Evolutionary conservation across 2,888 invertebrate species (phyloP), one percentile per base, ranked within the genome.

Genomic region (Cosmia trapezina): DNA sequence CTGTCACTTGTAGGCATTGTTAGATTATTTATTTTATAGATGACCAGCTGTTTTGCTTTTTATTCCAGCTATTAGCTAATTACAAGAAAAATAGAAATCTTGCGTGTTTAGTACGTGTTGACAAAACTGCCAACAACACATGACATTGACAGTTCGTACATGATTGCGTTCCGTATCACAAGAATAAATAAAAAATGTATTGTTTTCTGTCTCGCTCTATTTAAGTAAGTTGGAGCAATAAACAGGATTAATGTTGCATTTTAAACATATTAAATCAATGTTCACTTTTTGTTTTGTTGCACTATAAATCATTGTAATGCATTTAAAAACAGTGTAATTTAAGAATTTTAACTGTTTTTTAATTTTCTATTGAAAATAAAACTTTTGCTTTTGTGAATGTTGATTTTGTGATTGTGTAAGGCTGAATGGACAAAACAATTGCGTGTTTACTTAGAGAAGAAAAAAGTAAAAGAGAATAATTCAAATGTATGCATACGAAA

Each of bases 1-100:
- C 97, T 98, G 81, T 98, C 98, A 82, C 98, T 98, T 51, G 97
- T 97, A 87, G 97, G 97, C 98, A 98, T 98, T 81, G 17, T 86
- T 51, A 17, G 28, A 53, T 5, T 62, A 64, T 49, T 9, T 61
- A 62, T 59, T 45, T 28, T 60, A 17, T 5, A 45, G 14, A 63
- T n/a, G 14, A 41, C 28, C 11, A 67, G 66, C 60, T 71, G 43
- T 67, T 47, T 70, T 7, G 22, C 9, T 57, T 68, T 33, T 33
- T 19, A 59, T n/a, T 45, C 11, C 19, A 62, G 54, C 0, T n/a
- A 59, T 56, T 67, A 62, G 54, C 0, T n/a, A 59, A 59, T 67
- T 74, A 68, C 6, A 47, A 60, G 56, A 19, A 63, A 73, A 66
- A 56, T 60, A 47, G 12, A 43, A 69, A 61, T 80, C 49, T 41